A percentile compares a stretch with the other conserved stretches of the same genome.
These are phyloP conservation scores for Dryomyza anilis DNA, from an alignment of 2,888 invertebrate genomes.

Conservation along the genomic window DNA sequence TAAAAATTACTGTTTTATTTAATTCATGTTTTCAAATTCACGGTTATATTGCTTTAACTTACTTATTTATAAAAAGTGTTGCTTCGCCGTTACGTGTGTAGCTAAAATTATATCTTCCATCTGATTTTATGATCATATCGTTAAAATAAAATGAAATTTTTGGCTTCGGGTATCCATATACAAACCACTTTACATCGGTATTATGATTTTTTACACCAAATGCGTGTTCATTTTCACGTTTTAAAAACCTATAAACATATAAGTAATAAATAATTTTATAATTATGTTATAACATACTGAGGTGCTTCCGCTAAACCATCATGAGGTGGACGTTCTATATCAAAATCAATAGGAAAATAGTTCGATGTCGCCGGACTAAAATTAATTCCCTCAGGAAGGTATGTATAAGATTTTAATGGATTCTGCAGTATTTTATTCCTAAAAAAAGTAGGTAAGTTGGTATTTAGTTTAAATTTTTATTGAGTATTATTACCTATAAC, in stretches of 20 bases:
- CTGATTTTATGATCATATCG: conserved; percentile 79
- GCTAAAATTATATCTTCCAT: conserved; percentile 84
- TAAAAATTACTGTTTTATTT: too few relatives aligned
- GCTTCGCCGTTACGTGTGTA: conserved; percentile 91
- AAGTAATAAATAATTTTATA: not conserved
- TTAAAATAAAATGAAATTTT: conserved; percentile 89
- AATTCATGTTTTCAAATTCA: too few relatives aligned
- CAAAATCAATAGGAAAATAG: conserved; percentile 91
- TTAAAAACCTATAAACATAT: conserved; percentile 70
- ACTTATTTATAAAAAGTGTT: conserved; percentile 86
- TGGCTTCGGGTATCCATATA: conserved; percentile 96
- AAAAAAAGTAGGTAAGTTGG: not conserved
- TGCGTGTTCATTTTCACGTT: conserved; percentile 83
- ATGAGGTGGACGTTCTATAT: conserved; percentile 84
- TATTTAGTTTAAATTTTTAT: not conserved
- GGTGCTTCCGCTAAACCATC: conserved; percentile 85
- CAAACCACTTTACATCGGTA: conserved; percentile 88
- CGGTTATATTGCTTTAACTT: conserved; percentile 27
- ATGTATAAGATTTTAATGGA: conserved; percentile 78
- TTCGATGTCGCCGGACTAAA: conserved; percentile 84
- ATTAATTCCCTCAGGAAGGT: conserved; percentile 78
- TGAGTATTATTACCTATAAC: conserved; percentile 63
- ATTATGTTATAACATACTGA: conserved; percentile 52
- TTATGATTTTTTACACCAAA: conserved; percentile 94
- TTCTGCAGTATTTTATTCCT: conserved; percentile 79